Evolutionary conservation across 2,888 invertebrate genomes (phyloP).

Genomic region (Drosophila lutescens): DNA sequence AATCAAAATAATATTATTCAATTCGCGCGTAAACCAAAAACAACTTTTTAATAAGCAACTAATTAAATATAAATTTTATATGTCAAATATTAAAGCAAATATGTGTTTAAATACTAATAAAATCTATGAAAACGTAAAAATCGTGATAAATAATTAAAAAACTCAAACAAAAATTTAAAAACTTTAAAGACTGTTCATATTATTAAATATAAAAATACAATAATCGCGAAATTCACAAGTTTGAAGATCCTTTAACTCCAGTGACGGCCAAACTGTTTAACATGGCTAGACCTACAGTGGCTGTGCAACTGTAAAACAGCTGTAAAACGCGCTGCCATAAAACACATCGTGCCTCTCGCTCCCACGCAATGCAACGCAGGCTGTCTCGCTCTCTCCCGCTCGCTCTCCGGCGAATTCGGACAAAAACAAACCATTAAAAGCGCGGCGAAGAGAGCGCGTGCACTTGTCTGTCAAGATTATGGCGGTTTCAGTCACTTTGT

Average conservation of each 20-base stretch:
- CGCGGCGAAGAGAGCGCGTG: conserved; percentile 41
- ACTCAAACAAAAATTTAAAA: neutral
- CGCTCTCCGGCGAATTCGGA: conserved; percentile 64
- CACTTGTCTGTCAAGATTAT: conserved; percentile 80
- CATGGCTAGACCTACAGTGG: neutral
- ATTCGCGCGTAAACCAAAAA: neutral
- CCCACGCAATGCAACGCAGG: conserved; percentile 47
- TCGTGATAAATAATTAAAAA: too few relatives aligned
- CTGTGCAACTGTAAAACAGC: conserved; percentile 65
- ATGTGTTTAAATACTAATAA: too few relatives aligned
- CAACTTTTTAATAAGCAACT: neutral
- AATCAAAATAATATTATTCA: too few relatives aligned
- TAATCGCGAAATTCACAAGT: neutral
- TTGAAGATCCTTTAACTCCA: conserved; percentile 6
- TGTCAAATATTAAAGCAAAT: too few relatives aligned
- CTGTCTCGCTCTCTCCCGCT: conserved; percentile 51
- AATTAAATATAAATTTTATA: too few relatives aligned
- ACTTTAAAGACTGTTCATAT: neutral
- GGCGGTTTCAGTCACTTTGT: conserved; percentile 66
- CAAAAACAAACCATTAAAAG: conserved; percentile 77
- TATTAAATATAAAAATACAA: neutral
- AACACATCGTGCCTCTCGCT: conserved; percentile 49
- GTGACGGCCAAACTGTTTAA: conserved; percentile 49
- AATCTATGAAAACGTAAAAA: too few relatives aligned
- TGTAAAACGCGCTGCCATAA: conserved; percentile 66